Evolutionary conservation across 1,140 invertebrate genomes (phyloP).

Genomic region (Drosophila arawakana): DNA sequence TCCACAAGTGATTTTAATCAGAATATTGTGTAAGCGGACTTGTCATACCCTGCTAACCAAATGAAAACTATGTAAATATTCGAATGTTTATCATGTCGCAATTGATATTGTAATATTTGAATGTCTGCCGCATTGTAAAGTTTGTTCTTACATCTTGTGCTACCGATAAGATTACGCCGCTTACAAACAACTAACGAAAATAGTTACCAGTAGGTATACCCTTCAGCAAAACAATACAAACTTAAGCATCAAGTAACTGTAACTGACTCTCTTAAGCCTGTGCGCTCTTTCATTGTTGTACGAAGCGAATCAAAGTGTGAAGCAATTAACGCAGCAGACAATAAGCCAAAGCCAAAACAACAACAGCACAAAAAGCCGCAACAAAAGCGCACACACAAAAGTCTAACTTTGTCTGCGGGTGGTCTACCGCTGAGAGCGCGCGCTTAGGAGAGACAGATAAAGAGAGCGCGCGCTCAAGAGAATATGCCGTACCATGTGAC

Average conservation of each 20-base stretch:
- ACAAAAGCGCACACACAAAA: slow-evolving; percentile 8
- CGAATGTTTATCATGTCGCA: neutral
- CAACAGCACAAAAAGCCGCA: slow-evolving; percentile 1
- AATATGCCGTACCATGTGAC: slow-evolving; percentile 14
- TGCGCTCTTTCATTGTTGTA: neutral
- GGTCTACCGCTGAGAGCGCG: slow-evolving; percentile 35
- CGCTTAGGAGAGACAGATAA: slow-evolving; percentile 20
- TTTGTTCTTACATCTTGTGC: slow-evolving; percentile 18
- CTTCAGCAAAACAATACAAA: neutral
- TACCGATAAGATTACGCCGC: slow-evolving; percentile 35
- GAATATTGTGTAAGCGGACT: neutral
- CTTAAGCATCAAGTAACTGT: neutral
- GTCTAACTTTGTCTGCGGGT: slow-evolving; percentile 46
- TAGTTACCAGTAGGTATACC: neutral
- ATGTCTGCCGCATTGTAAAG: slow-evolving; percentile 21
- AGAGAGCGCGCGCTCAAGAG: slow-evolving; percentile 34
- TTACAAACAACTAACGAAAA: neutral
- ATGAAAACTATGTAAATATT: slow-evolving; percentile 2
- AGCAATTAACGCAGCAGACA: slow-evolving; percentile 6
- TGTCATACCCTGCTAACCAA: neutral
- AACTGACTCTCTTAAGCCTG: neutral
- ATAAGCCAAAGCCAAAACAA: neutral
- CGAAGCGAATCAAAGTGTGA: slow-evolving; percentile 7
- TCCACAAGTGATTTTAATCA: neutral
- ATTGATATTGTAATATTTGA: slow-evolving; percentile 28